Evolutionary conservation across 2,797 vertebrate genomes (phyloP), one percentile per base, ranked within the genome.

Genomic region (Masticophis lateralis): DNA sequence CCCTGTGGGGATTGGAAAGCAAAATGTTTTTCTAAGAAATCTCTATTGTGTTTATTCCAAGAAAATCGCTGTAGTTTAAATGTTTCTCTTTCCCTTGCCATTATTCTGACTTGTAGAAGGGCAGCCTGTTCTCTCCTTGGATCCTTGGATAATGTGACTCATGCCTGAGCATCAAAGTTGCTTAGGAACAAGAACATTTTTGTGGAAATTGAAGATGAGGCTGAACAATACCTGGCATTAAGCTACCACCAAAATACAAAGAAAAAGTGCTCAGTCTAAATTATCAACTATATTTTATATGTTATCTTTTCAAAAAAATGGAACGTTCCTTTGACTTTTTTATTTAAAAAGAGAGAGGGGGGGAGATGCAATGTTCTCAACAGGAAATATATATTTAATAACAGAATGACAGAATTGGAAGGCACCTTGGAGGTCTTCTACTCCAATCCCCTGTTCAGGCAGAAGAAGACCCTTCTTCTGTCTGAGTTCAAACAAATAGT

Each of bases 121-220:
- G 87, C 86, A 86, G 87, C 63, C 43, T 79, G 53, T 92, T 55
- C 55, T 0, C 3, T 55, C 90, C 92, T 93, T 90, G 14, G 86
- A 89, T 92, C 4, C 56, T 57, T 55, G 14, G 53, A 20, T 90
- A 89, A 47, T 59, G 91, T 94, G 66, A 89, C 90, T 91, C 86
- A 86, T 13, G 20, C 16, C 8, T 53, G 20, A 14, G 43, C 10
- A 27, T 51, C 47, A 43, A 66, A 92, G 92, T 86, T 94, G 92
- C 89, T 92, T 88, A 92, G 93, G 89, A 94, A 94, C 94, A 69
- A 87, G 94, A 94, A 69, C 32, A 18, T 55, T 88, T 88, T 55
- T n/a, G 22, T 66, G 27, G 59, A 89, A 56, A 94, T 94, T 93
- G 87, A 93, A 94, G 63, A 55, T 2, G 59, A 16, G 87, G 11